Evolutionary conservation across 2,113 vertebrate species (phyloP), one percentile per base, ranked within the genome.

Genomic region (Xenotilapia caudafasciata): DNA sequence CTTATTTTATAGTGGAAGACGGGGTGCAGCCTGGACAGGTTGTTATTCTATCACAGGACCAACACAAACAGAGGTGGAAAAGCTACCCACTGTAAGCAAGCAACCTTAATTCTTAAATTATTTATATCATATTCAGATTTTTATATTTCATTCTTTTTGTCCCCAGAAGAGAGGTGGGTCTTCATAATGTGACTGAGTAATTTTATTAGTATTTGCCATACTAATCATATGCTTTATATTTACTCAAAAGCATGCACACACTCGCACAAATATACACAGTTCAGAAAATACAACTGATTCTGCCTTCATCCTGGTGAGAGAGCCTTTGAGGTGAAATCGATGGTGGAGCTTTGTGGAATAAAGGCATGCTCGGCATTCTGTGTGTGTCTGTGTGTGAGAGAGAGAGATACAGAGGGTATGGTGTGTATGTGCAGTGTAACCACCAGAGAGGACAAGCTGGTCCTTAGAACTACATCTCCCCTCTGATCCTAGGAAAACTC

Each of bases 401-500:
- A 54, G 80, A 56, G 47, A 45, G 55, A 79, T 23, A 82, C 23
- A 51, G 40, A 49, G 49, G 26, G 6, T 49, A 84, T 82, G 51
- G 45, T 49, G 26, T 4, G 60, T 65, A 23, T 55, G 60, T 31
- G 68, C 14, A n/a, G 62, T 58, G 55, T 79, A 86, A 83, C 86
- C 88, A 91, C 81, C 55, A 83, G 53, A 90, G 62, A 90, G 33
- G 68, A 91, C 86, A 84, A 73, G 77, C 82, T 62, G 85, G 73
- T 89, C 90, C 77, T 90, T 88, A 87, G 80, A 94, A 91, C 82
- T 92, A 91, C 84, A 92, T 92, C 84, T 90, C 81, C 65, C 79
- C 86, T 92, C 83, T 95, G 90, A 94, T 93, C 89, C 84, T 13
- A 40, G 58, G 82, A 88, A 90, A 94, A 87, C 86, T 85, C 84